Conservation (phyloP, 1,140 invertebrate genomes). For the Trigoniulus corallinus region DNA sequence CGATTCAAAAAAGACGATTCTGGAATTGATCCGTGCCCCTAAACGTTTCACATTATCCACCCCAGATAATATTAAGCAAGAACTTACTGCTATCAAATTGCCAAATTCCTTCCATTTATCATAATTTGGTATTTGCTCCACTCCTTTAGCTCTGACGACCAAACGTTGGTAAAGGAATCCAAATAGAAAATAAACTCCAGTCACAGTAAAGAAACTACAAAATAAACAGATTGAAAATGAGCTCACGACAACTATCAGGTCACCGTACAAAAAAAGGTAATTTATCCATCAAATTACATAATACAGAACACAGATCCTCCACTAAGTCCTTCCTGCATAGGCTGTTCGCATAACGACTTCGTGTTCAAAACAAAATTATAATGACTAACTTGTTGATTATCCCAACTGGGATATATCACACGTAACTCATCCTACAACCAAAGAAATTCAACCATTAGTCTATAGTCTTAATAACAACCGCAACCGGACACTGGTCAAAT, state of each 20-base stretch:
- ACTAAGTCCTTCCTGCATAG: not conserved
- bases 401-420: too few species aligned
- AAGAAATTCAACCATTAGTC: too few species aligned
- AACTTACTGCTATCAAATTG: conserved; percentile 27
- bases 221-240: not conserved
- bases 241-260: not conserved
- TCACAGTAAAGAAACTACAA: conserved; percentile 19
- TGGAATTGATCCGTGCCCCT: not conserved
- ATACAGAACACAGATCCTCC: not conserved
- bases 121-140: conserved; percentile 29
- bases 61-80: too few species aligned
- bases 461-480: too few species aligned
- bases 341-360: too few species aligned
- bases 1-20: not conserved
- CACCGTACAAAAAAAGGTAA: not conserved
- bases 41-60: not conserved
- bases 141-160: conserved; percentile 25
- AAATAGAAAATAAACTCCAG: conserved; percentile 21
- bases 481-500: too few species aligned
- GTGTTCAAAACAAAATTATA: too few species aligned
- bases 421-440: too few species aligned
- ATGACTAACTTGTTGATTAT: too few species aligned
- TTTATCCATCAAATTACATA: not conserved
- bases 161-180: conserved; percentile 25
- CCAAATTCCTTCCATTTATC: conserved; percentile 29